Base-by-base conservation (phyloP, 2,888 invertebrate genomes). In the Cerastoderma edule region DNA sequence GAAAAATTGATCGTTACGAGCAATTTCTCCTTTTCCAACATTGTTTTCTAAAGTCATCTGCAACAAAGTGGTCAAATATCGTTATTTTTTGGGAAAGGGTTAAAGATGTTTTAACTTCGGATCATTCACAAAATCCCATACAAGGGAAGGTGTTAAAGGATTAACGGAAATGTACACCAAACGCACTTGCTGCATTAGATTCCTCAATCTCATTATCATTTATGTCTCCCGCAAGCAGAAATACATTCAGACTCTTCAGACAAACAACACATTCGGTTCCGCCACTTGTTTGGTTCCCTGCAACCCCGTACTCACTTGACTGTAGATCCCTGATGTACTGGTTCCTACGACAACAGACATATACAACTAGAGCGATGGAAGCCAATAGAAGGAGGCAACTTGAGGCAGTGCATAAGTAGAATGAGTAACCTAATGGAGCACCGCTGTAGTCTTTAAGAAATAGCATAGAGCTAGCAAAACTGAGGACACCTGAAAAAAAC, bases 211-310 rank as follows among this genome's bases (percentile, higher is more conserved):
- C 60, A 1, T 22, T 16, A n/a, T 60, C 60, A n/a, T 39, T 60
- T 13, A 60, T 27, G 6, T 60, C 60, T 2, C 60, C 39, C 4
- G 39, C n/a, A 19, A 60, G n/a, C 24, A 60, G 39, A 32, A 60
- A 28, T 24, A 32, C 39, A 22, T 60, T 60, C 27, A 39, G 6
- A 60, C 60, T 60, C 60, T 39, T 22, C 6, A 32, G n/a, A 33
- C 60, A 60, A 8, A 60, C 32, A 22, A 22, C 27, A 39, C 35
- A 60, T 5, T 60, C 39, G 24, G 60, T 60, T 28, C 32, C 32
- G 22, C 57, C 57, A 32, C 57, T 32, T 1, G 57, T 57, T 22
- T 57, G 28, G 16, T 57, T 57, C 60, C 60, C 60, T 39, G 32
- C 33, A 6, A 35, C 60, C 8, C 60, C 60, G 24, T 60, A 60